These are phyloP conservation scores for Pyxicephalus adspersus DNA, from an alignment of 2,113 vertebrate genomes.

Conservation along the genomic window DNA sequence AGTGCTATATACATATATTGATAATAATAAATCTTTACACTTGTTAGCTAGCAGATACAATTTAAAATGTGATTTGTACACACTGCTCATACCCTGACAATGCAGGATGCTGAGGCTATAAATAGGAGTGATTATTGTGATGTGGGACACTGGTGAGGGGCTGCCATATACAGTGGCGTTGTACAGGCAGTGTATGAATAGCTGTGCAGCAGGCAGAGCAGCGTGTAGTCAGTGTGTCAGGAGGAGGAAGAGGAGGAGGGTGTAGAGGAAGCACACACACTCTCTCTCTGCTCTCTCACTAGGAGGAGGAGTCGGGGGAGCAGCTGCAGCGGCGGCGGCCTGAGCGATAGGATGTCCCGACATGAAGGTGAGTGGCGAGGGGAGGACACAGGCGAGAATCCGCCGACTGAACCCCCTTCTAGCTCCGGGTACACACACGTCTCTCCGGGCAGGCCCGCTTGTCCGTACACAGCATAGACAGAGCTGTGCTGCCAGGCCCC, in stretches of 20 bases:
- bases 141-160: too few relatives aligned
- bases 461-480: neutral
- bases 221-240: neutral
- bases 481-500: neutral
- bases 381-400: slow-evolving; percentile 21
- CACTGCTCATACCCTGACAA: too few relatives aligned
- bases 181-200: too few relatives aligned
- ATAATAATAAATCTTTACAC: too few relatives aligned
- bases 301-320: slow-evolving; percentile 51
- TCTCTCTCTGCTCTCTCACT: slow-evolving; percentile 38
- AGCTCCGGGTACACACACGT: neutral
- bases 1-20: too few relatives aligned
- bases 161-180: too few relatives aligned
- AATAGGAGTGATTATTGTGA: too few relatives aligned
- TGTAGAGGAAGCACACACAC: slow-evolving; percentile 53
- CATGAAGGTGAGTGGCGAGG: slow-evolving; percentile 52
- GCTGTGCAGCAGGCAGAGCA: neutral
- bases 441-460: neutral
- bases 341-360: slow-evolving; percentile 57
- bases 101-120: too few relatives aligned
- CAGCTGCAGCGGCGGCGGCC: slow-evolving; percentile 54
- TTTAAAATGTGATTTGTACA: too few relatives aligned
- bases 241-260: slow-evolving; percentile 53
- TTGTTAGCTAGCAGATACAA: too few relatives aligned
- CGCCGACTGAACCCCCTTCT: neutral